Evolutionary conservation across 53 echinoderm and acorn worm species (phyloP), one percentile per base, ranked within the genome.

Genomic region (Glandiceps talaboti): DNA sequence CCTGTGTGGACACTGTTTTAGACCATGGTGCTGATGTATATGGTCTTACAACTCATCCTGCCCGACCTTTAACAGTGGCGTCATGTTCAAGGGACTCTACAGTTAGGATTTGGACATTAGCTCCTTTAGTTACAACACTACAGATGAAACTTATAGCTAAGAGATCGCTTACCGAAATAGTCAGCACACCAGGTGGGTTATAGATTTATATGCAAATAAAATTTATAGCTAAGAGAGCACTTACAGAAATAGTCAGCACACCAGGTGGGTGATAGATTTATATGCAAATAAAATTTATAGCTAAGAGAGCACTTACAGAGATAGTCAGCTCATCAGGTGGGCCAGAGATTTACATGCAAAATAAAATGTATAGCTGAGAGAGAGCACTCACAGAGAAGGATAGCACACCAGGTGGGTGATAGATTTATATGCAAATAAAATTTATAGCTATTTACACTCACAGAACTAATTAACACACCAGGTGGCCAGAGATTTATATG

Each of bases 21-120:
- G 99, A 99, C 33, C 99, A 99, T 76, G 99, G 99, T 32, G 99
- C 99, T 32, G 99, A 99, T 86, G 99, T 99, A 14, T 99, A 99
- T 79, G 99, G 99, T 14, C 85, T 99, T 31, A 91, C 99, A 31
- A 89, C 89, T 80, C 99, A 99, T 81, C 93, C 93, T 0, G 91
- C 82, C 77, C 85, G 88, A 75, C 99, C 99, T 0, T 91, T 99
- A 78, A 82, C 93, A 1, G 79, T 99, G 25, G 99, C 99, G 0
- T 99, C 99, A 0, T 99, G 99, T 84, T 91, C 99, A 1, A 74
- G 99, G 28, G 99, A 99, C 78, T 99, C 99, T 30, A 99, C 99
- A 0, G 89, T 99, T 30, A 85, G 99, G 73, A 86, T 99, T 31
- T 99, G 99, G 99, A 92, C 99, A 14, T 81, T 99, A 28, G 79